Base-by-base conservation (phyloP, 2,113 vertebrate genomes). In the Cisticola juncidis region DNA sequence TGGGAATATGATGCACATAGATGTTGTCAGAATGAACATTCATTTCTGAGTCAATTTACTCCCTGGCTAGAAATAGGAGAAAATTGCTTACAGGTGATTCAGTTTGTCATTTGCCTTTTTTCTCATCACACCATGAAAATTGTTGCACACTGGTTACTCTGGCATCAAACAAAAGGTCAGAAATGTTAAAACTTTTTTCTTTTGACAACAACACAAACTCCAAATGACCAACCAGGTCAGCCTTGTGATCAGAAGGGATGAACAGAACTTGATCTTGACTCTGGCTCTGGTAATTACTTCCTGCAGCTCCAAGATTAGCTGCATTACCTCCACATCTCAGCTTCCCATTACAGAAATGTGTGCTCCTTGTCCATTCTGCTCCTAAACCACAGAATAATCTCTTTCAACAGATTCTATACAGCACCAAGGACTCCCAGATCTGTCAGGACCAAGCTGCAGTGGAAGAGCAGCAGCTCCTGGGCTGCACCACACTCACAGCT, bases 71-170 rank as follows among this genome's bases (percentile, higher is more conserved):
- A 68, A 94, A 96, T 3, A 64, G 42, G 26, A 70, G 68, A 82
- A 90, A 95, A 93, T 71, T 76, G 91, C 70, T 85, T 77, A 94
- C 5, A 28, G 93, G 70, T 90, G 82, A 95, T 95, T 91, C 87
- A 78, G 64, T 90, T 94, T 95, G 76, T 94, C 92, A 90, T 90
- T 93, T 92, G 85, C 69, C 87, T 84, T 88, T 93, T 87, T 85
- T 86, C 92, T 86, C 86, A 93, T 83, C 82, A 70, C 68, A 92
- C 54, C 90, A 51, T 24, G 50, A 83, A 90, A 92, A 93, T 40
- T 77, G 50, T 73, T 78, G 71, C 82, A 65, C 80, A 82, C 57
- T 22, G 48, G 53, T 70, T 86, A 57, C 54, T 93, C 18, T 47
- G 51, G 38, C 54, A 86, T 58, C 72, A 77, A 92, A 90, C 64